Conservation (phyloP, 2,797 vertebrate genomes). For the Siniperca scherzeri region DNA sequence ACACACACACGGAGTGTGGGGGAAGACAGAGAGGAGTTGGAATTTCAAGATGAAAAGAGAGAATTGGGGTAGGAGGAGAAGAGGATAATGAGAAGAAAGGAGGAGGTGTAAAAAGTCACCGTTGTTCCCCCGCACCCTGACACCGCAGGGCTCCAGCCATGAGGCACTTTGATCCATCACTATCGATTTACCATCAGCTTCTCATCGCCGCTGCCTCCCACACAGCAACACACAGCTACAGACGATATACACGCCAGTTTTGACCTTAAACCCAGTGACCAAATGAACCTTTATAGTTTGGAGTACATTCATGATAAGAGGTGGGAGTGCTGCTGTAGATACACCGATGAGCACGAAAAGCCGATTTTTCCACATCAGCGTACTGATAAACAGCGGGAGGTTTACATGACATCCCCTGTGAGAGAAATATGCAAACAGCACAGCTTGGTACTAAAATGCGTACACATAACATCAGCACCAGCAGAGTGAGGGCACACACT, state of each 20-base stretch:
- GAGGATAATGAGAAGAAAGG: slow-evolving; percentile 57
- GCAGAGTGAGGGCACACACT: slow-evolving; percentile 2
- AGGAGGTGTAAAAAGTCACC: slow-evolving; percentile 58
- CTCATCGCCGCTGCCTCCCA: slow-evolving; percentile 72
- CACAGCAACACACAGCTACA: slow-evolving; percentile 41
- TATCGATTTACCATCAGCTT: slow-evolving; percentile 82
- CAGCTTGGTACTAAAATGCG: slow-evolving; percentile 13
- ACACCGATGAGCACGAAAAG: slow-evolving; percentile 27
- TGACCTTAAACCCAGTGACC: slow-evolving; percentile 64
- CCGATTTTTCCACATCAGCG: slow-evolving; percentile 33
- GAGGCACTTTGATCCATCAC: slow-evolving; percentile 82
- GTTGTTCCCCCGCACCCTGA: slow-evolving; percentile 62
- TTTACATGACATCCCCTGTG: slow-evolving; percentile 42
- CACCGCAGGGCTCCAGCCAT: slow-evolving; percentile 72
- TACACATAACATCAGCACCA: slow-evolving; percentile 17
- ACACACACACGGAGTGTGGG: not conserved
- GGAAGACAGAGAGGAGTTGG: slow-evolving; percentile 27
- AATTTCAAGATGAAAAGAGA: slow-evolving; percentile 50
- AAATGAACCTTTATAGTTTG: slow-evolving; percentile 17
- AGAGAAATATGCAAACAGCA: slow-evolving; percentile 41
- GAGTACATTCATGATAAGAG: slow-evolving; percentile 21
- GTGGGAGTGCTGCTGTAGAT: slow-evolving; percentile 18
- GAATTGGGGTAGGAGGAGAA: slow-evolving; percentile 28
- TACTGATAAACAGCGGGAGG: slow-evolving; percentile 27
- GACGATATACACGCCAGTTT: slow-evolving; percentile 1